Base-by-base conservation (phyloP, 2,888 invertebrate genomes). In the Ichneumoninae sp. region DNA sequence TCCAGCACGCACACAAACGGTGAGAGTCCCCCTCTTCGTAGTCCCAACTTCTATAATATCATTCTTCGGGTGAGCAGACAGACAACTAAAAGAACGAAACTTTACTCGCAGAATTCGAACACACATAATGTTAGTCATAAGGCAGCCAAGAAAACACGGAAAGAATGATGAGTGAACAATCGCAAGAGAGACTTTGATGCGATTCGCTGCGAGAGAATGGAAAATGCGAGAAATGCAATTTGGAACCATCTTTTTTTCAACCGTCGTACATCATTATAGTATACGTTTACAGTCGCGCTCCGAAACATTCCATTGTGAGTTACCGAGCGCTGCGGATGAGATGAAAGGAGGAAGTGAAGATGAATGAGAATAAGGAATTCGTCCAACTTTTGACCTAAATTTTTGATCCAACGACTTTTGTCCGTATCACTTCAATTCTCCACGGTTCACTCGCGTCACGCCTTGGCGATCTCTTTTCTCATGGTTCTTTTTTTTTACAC, bases 371-470 rank as follows among this genome's bases (percentile, higher is more conserved):
- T 54, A 72, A 22, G 65, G 52, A 68, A 72, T 80, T 54, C 65
- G 6, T 80, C 54, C 44, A 47, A 68, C 57, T 80, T 68, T 74
- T 60, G 52, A 75, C 65, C 74, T 36, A 75, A 19, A 72, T 75
- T 50, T 62, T 65, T 65, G 30, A 80, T 80, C 60, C 36, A 66
- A 72, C 80, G 66, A 66, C 44, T 44, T 54, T 68, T 30, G 47
- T 68, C 47, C 52, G 62, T 71, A 50, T 77, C 65, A 71, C 77
- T 82, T 44, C 40, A 33, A 57, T 13, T 36, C 65, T 44, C 70
- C 40, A 13, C 36, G 13, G 50, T 22, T 70, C 74, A 44, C 66
- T 26, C 54, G 47, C 40, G 8, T 36, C 44, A 16, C 13, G 16
- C 13, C 44, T 62, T 26, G 57, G 50, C 76, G 47, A 36, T 71